These are phyloP conservation scores for Ptychadena robeensis DNA, from an alignment of 2,797 vertebrate species.

Conservation along the genomic window DNA sequence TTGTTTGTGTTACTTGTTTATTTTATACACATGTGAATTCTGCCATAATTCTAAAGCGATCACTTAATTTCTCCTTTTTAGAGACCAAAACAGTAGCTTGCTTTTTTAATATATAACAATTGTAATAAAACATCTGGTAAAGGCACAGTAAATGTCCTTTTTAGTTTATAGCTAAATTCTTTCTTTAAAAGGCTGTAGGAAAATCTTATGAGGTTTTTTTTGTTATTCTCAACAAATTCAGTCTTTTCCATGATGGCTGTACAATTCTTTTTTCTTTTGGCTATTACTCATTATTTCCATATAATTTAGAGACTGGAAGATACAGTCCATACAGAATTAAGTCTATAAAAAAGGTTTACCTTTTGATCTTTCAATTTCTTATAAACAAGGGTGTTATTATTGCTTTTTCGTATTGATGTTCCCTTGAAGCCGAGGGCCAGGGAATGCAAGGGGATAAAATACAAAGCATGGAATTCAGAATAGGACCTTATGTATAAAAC, in stretches of 20 bases:
- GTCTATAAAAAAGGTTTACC: constrained; percentile 56
- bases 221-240: constrained; percentile 64
- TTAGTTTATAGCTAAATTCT: constrained; percentile 73
- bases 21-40: constrained; percentile 72
- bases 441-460: constrained; percentile 22
- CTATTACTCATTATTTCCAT: constrained; percentile 72
- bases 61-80: constrained; percentile 72
- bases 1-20: constrained; percentile 66
- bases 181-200: constrained; percentile 76
- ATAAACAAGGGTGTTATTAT: constrained; percentile 51
- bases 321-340: constrained; percentile 46
- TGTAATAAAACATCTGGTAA: constrained; percentile 77
- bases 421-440: neutral
- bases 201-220: constrained; percentile 72
- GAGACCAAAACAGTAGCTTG: constrained; percentile 74
- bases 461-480: neutral
- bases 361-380: constrained; percentile 51
- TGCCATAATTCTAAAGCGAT: constrained; percentile 71
- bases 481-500: neutral
- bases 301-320: constrained; percentile 59
- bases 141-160: constrained; percentile 66
- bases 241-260: constrained; percentile 63
- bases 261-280: constrained; percentile 65
- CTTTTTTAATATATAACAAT: constrained; percentile 70
- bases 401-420: constrained; percentile 30